Evolutionary conservation across 2,888 invertebrate genomes (phyloP), one percentile per base, ranked within the genome.

Genomic region (Aphodius granarius): DNA sequence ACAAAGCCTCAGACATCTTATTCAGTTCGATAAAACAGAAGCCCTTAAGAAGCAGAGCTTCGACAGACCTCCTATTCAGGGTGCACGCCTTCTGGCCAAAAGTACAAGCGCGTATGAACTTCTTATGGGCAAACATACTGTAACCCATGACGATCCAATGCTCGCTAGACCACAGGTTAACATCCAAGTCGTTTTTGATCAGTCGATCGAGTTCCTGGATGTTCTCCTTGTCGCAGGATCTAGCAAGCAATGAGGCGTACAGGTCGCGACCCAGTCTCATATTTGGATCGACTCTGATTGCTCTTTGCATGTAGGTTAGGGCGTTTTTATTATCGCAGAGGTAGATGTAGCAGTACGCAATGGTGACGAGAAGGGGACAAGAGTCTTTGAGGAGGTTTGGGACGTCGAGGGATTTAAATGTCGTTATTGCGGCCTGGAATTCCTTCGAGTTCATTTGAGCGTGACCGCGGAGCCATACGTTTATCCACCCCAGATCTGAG

Each of bases 141-240:
- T 94, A 94, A 0, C 94, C 94, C 85, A 94, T 89, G 0, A 93
- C 92, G 73, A 94, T 91, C 92, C 95, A 95, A 75, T 94, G 91
- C 82, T 94, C 93, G 3, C 88, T 88, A 21, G 80, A 79, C 87
- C 85, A 86, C 18, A 82, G 76, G 6, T 81, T 82, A 78, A 82
- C 84, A 73, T 87, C 85, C 23, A 82, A 81, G 13, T 85, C 84
- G 15, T 83, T 82, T 23, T 82, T 81, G 20, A 84, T 83, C 73
- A 87, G 77, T 63, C 75, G 71, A 78, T 87, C 86, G 22, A 87
- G 76, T 17, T 83, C 83, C 18, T 81, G 78, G n/a, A 84, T 77
- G 77, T 85, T 82, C 63, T 85, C 85, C 76, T 84, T 85, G 16
- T 84, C 81, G 15, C 75, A 76, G 1, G 79, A 78, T 70, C 77